Conservation (phyloP, 2,113 vertebrate genomes). For the Himantopus leucocephalus region DNA sequence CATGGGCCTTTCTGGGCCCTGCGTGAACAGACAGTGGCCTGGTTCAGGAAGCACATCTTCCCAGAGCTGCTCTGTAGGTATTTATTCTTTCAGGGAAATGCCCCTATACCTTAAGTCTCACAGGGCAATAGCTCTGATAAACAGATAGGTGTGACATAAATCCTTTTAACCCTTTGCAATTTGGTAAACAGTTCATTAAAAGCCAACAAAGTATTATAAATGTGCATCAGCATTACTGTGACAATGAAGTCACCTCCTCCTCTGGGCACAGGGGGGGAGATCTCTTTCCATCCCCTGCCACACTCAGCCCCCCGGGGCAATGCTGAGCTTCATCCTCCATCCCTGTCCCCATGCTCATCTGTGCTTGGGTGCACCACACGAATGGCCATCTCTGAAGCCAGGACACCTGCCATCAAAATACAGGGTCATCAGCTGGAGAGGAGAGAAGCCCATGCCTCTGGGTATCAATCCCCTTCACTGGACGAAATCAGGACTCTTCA, state of each 20-base stretch:
- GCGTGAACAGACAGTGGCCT: neutral
- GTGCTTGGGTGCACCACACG: neutral
- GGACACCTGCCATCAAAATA: neutral
- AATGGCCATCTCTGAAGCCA: neutral
- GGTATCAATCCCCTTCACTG: neutral
- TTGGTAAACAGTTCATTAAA: neutral
- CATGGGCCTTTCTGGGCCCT: neutral
- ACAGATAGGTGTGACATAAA: neutral
- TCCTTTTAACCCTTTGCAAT: neutral
- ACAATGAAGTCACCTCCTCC: neutral
- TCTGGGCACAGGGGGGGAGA: neutral
- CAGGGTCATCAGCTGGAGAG: neutral
- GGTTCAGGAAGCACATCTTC: neutral
- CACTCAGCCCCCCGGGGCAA: neutral
- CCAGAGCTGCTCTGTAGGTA: neutral
- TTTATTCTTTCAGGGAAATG: neutral
- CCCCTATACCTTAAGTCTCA: neutral
- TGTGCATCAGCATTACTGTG: rapidly evolving
- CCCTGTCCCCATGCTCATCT: neutral
- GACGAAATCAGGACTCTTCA: neutral
- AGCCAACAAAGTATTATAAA: neutral
- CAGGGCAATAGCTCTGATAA: neutral
- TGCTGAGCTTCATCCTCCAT: neutral
- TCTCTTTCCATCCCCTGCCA: neutral
- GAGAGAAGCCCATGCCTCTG: neutral